These are phyloP conservation scores for Acropternis orthonyx DNA, from an alignment of 2,797 vertebrate species.

Conservation along the genomic window DNA sequence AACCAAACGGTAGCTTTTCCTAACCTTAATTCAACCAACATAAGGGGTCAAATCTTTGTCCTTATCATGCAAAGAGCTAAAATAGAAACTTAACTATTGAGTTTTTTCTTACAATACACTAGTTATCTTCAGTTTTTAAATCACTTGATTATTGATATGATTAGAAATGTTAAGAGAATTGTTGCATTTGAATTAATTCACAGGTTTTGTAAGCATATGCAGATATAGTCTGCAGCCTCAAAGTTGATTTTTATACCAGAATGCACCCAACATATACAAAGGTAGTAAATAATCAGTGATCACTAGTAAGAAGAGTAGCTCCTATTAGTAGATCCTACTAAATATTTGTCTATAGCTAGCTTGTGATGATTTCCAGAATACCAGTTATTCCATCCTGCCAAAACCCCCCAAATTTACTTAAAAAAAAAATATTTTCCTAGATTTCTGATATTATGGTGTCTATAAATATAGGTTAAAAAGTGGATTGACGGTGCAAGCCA, in stretches of 20 bases:
- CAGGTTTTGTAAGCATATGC: constrained; percentile 11
- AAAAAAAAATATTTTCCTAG: rapidly evolving
- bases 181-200: constrained; percentile 15
- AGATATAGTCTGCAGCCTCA: constrained; percentile 18
- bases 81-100: neutral
- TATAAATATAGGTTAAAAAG: neutral
- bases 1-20: neutral
- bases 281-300: constrained; percentile 22
- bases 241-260: neutral
- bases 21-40: neutral
- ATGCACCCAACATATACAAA: neutral
- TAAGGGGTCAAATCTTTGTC: constrained; percentile 10
- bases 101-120: neutral
- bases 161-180: constrained; percentile 42
- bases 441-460: neutral
- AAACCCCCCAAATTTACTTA: neutral
- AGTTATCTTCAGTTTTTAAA: constrained; percentile 44
- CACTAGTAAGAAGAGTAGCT: neutral
- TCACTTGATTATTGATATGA: neutral
- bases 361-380: neutral
- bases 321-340: neutral
- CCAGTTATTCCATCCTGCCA: neutral
- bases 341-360: neutral
- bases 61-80: neutral
- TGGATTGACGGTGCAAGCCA: neutral